Evolutionary conservation across 37 sponge, comb jelly and placozoan species (phyloP).

Genomic region (Petrosia ficiformis): DNA sequence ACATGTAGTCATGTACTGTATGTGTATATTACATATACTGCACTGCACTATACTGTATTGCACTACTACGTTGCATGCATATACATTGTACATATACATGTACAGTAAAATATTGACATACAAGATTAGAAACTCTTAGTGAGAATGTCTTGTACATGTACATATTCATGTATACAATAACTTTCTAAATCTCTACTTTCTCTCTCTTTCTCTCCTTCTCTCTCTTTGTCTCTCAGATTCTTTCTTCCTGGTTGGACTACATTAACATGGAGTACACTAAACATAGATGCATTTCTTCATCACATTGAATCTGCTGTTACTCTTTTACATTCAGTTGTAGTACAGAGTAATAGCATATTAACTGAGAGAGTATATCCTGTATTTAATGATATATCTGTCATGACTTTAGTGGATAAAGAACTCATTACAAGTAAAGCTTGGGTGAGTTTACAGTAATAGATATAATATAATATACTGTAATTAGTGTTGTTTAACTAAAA

Average conservation of each 20-base stretch:
- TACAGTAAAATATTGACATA: too few relatives aligned
- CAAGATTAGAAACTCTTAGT: too few relatives aligned
- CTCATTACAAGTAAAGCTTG: constrained; percentile 38
- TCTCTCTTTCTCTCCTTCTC: too few relatives aligned
- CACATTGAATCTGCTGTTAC: constrained; percentile 26
- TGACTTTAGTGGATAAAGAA: constrained; percentile 42
- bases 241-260: constrained; percentile 85
- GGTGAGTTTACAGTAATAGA: constrained; percentile 30
- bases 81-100: too few relatives aligned
- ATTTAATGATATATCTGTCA: constrained; percentile 15
- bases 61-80: too few relatives aligned
- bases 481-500: too few relatives aligned
- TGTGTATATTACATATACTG: neutral
- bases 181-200: too few relatives aligned
- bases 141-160: too few relatives aligned
- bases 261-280: constrained; percentile 87
- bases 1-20: neutral
- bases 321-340: constrained; percentile 22
- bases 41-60: too few relatives aligned
- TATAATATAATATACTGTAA: too few relatives aligned
- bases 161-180: too few relatives aligned
- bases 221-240: constrained; percentile 17
- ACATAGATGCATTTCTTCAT: constrained; percentile 92
- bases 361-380: constrained; percentile 22
- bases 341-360: constrained; percentile 16